Percentiles rank a stretch among this genome's conserved stretches.
Evolutionary conservation across 2,797 vertebrate genomes (phyloP).

Genomic region (Acestrorhynchus altus): DNA sequence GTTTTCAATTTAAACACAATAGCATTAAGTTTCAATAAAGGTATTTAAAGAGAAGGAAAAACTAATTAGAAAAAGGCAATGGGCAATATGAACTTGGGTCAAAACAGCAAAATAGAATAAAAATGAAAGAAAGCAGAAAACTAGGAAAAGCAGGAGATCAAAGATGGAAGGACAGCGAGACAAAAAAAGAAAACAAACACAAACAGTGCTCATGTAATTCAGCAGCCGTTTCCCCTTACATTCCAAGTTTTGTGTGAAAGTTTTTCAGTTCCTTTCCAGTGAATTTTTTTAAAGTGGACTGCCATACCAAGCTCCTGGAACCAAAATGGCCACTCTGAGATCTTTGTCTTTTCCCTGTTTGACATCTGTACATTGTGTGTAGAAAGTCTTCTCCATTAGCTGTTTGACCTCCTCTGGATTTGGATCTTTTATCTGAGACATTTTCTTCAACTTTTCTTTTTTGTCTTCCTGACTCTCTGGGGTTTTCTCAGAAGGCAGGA

Average conservation of each 20-base stretch:
- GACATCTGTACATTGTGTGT: constrained; percentile 29
- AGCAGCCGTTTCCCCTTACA: too few species aligned
- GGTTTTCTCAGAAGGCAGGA: constrained; percentile 35
- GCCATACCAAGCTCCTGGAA: constrained; percentile 39
- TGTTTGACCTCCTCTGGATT: constrained; percentile 23
- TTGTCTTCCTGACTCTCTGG: constrained; percentile 35
- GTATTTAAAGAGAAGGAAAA: too few species aligned
- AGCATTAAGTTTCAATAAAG: too few species aligned
- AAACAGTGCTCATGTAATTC: too few species aligned
- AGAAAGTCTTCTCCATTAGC: constrained; percentile 19
- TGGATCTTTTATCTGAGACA: constrained; percentile 19
- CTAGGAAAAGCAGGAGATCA: too few species aligned
- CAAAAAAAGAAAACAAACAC: too few species aligned
- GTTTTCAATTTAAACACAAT: too few species aligned
- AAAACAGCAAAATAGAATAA: too few species aligned
- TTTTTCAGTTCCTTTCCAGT: constrained; percentile 27
- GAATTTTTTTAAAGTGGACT: constrained; percentile 43
- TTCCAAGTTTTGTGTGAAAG: constrained; percentile 34
- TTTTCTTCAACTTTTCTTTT: constrained; percentile 30
- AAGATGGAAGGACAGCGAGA: too few species aligned
- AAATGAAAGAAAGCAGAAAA: too few species aligned
- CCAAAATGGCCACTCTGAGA: constrained; percentile 35
- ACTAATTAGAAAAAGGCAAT: too few species aligned
- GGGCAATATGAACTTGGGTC: too few species aligned
- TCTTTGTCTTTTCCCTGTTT: constrained; percentile 21